phyloP scores from a whole-genome alignment of 2,797 vertebrate species.

The Hirundo rustica region DNA sequence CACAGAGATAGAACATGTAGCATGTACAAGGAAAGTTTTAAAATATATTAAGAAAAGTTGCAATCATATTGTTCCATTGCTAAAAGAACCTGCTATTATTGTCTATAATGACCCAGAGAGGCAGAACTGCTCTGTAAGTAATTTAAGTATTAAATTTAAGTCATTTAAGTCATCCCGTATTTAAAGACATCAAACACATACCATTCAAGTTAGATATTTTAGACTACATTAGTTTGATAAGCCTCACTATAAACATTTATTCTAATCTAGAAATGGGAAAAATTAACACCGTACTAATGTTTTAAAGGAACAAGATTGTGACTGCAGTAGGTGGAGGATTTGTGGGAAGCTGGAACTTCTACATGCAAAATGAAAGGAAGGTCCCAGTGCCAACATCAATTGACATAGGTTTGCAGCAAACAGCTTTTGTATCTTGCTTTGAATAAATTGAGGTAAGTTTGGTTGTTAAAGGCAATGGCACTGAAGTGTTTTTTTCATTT shows the following conservation, averaged over 20 bases:
- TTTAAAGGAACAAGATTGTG: not conserved
- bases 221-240: not conserved
- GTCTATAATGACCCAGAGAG: not conserved
- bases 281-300: accelerated
- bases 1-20: not conserved
- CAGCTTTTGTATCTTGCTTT: not conserved
- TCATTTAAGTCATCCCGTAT: not conserved
- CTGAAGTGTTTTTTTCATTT: not conserved
- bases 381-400: not conserved
- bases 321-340: not conserved
- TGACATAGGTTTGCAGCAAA: not conserved
- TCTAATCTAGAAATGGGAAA: not conserved
- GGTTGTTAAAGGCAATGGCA: not conserved
- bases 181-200: not conserved
- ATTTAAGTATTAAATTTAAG: too few relatives aligned
- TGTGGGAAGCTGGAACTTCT: not conserved
- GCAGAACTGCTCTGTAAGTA: not conserved
- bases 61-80: not conserved
- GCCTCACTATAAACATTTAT: not conserved
- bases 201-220: not conserved
- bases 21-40: not conserved
- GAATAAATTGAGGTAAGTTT: not conserved
- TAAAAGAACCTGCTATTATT: not conserved
- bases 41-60: not conserved
- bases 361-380: not conserved